Base-by-base conservation (phyloP, 2,888 invertebrate species). In the Cybosia mesomella region DNA sequence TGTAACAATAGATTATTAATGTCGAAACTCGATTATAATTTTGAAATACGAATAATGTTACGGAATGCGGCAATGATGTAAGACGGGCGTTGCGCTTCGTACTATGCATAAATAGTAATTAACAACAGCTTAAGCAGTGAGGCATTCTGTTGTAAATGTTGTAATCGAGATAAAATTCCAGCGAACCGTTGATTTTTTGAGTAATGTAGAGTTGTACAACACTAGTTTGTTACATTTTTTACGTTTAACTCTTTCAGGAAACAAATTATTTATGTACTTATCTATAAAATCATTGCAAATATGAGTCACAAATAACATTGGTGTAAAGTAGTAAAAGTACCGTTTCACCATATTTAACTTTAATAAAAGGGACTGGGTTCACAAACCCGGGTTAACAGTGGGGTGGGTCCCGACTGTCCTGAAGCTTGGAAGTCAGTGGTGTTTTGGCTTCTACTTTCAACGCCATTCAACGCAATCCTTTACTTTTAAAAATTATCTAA, bases 1-100 rank as follows among this genome's bases (percentile, higher is more conserved):
- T 7, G 5, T 49, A 49, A 49, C 49, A n/a, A 49, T n/a, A 18
- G 18, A 49, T 49, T 18, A 28, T 24, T 57, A 18, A 28, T 18
- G 18, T 57, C 32, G 57, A 32, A 57, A 32, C 28, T 3, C 5
- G 28, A 28, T 32, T 10, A 22, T 58, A 58, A 67, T 81, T 71
- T 73, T 77, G 70, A 73, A 75, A 73, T 70, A 21, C 66, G 60
- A 65, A 82, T 81, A 84, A 81, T 80, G 80, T 77, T 79, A 80
- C 77, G 81, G 83, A 80, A 85, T 86, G 85, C 79, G 73, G 80
- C 71, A 76, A 76, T 85, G 77, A 82, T 73, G 80, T 76, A 83
- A 82, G 62, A 69, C 60, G 53, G 24, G 63, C 34, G 71, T 72
- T 80, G 71, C 82, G 72, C 69, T 73, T 70, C 70, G 66, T 75